Conservation (phyloP, 2,888 invertebrate genomes). For the Blastobasis adustella region DNA sequence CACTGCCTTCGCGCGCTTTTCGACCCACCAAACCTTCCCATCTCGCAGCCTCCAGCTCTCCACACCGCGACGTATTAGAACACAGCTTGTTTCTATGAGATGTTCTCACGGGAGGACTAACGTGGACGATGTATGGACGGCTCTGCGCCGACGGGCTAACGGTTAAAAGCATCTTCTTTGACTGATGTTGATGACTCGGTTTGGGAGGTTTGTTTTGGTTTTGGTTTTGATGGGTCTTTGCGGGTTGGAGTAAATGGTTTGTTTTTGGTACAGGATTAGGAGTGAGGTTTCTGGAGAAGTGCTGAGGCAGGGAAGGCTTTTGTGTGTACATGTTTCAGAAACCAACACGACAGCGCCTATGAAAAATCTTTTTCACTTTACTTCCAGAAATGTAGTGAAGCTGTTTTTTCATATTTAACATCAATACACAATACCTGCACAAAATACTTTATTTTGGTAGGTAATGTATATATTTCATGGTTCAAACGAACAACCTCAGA, state of each 20-base stretch:
- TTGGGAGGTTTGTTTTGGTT: slow-evolving; percentile 54
- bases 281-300: too few relatives aligned
- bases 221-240: slow-evolving; percentile 51
- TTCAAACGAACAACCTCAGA: too few relatives aligned
- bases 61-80: slow-evolving; percentile 50
- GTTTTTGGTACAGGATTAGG: slow-evolving; percentile 57
- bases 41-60: slow-evolving; percentile 52
- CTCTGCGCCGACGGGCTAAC: slow-evolving; percentile 37
- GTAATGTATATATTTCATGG: too few relatives aligned
- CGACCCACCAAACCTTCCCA: slow-evolving; percentile 63
- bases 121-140: slow-evolving; percentile 39
- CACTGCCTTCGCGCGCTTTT: slow-evolving; percentile 75
- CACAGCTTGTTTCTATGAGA: slow-evolving; percentile 46
- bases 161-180: slow-evolving; percentile 42
- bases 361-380: too few relatives aligned
- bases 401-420: too few relatives aligned
- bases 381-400: too few relatives aligned
- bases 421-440: too few relatives aligned
- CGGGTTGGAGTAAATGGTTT: slow-evolving; percentile 30
- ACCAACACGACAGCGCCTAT: too few relatives aligned
- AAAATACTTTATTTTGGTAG: too few relatives aligned
- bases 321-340: slow-evolving; percentile 25
- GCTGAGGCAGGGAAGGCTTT: slow-evolving; percentile 47
- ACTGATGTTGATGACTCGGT: slow-evolving; percentile 55
- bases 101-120: slow-evolving; percentile 64